phyloP scores from a whole-genome alignment of 1,140 invertebrate genomes.

The Cotesia chilonis region DNA sequence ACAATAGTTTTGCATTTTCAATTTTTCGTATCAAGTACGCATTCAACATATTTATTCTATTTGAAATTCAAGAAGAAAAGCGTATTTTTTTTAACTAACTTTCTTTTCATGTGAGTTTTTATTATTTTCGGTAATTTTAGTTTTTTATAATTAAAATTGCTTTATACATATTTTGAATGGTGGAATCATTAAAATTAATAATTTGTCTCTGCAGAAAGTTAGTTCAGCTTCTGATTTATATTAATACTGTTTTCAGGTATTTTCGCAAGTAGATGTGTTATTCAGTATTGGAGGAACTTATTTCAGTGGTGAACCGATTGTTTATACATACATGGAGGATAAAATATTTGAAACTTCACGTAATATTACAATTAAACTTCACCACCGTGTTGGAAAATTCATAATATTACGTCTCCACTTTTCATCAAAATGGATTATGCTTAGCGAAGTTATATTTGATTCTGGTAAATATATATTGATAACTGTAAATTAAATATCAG shows the following conservation, averaged over 20 bases:
- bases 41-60: no score
- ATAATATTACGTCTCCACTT: constrained; percentile 84
- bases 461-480: constrained; percentile 69
- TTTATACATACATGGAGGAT: constrained; percentile 80
- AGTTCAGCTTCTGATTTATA: neutral
- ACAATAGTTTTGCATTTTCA: no score
- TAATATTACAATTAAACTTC: constrained; percentile 84
- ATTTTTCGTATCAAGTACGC: no score
- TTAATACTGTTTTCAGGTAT: constrained; percentile 69
- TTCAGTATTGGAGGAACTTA: constrained; percentile 85
- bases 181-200: no score
- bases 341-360: constrained; percentile 82
- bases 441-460: constrained; percentile 87
- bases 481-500: neutral
- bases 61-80: no score
- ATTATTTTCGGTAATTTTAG: no score
- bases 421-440: constrained; percentile 86
- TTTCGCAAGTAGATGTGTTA: constrained; percentile 78
- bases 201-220: no score
- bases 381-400: constrained; percentile 83
- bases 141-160: no score
- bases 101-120: no score
- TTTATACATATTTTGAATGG: no score
- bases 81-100: no score
- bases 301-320: constrained; percentile 79